Conservation (phyloP, 1,140 invertebrate species). For the Tyrophagus putrescentiae region DNA sequence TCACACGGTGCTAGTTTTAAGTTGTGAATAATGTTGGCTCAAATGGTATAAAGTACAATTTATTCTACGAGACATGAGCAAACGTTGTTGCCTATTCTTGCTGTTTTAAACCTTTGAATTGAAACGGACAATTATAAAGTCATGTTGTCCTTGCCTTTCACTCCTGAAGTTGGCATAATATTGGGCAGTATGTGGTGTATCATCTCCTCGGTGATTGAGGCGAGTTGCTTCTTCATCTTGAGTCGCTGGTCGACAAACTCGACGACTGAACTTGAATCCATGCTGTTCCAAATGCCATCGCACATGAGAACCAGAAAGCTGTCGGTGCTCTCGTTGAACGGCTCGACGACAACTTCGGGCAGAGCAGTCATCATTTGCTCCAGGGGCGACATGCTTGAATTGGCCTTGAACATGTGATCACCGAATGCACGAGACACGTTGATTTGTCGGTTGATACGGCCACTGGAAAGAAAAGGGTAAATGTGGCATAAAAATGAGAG, state of each 20-base stretch:
- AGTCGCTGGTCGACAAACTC: constrained; percentile 62
- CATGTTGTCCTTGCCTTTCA: constrained; percentile 97
- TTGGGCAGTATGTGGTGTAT: constrained; percentile 82
- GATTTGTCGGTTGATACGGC: constrained; percentile 79
- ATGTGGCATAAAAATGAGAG: too few relatives aligned
- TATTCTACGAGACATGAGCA: too few relatives aligned
- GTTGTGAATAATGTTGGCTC: too few relatives aligned
- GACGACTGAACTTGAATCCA: constrained; percentile 84
- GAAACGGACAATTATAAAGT: too few relatives aligned
- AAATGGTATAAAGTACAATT: too few relatives aligned
- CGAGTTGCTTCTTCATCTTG: constrained; percentile 48
- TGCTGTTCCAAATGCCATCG: constrained; percentile 96
- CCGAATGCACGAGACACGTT: constrained; percentile 91
- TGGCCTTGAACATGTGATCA: constrained; percentile 87
- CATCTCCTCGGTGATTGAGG: constrained; percentile 77
- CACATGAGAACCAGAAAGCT: constrained; percentile 90
- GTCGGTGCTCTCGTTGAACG: constrained; percentile 46
- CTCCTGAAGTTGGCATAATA: constrained; percentile 64
- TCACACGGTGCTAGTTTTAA: too few relatives aligned
- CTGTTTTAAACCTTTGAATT: too few relatives aligned
- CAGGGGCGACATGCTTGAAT: constrained; percentile 39
- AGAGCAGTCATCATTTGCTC: constrained; percentile 95
- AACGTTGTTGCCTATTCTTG: too few relatives aligned
- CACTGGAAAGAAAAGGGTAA: too few relatives aligned
- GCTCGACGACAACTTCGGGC: constrained; percentile 59